phyloP scores from a whole-genome alignment of 2,888 invertebrate species.

The Oxystoma pomonae region DNA sequence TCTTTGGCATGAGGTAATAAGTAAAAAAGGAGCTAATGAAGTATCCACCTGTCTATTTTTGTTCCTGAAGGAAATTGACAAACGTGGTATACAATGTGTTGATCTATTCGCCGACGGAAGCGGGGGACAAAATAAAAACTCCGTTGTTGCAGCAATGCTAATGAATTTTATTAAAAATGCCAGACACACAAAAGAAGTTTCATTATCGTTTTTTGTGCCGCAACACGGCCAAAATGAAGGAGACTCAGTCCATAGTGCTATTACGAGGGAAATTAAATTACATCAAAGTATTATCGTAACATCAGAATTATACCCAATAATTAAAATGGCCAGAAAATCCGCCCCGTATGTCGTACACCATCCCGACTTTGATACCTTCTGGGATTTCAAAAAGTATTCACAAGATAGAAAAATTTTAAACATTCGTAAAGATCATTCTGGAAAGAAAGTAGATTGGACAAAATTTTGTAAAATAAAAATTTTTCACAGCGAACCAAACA shows the following conservation, averaged over 20 bases:
- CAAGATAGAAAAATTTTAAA: no score
- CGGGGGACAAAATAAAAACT: neutral
- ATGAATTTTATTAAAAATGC: conserved; percentile 9
- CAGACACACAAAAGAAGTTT: conserved; percentile 6
- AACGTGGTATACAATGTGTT: conserved; percentile 1
- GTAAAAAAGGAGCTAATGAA: conserved; percentile 7
- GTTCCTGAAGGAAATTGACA: neutral
- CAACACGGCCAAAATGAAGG: conserved; percentile 17
- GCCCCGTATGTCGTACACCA: no score
- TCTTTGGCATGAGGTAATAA: conserved; percentile 4
- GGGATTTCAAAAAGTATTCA: no score
- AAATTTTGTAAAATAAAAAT: no score
- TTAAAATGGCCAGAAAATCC: no score
- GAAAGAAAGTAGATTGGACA: no score
- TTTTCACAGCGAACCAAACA: no score
- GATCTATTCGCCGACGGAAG: neutral
- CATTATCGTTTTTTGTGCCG: conserved; percentile 3
- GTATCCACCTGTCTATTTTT: conserved; percentile 8
- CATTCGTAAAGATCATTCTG: no score
- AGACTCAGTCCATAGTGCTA: conserved; percentile 10
- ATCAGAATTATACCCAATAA: no score
- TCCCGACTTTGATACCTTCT: no score
- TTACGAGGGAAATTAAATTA: no score
- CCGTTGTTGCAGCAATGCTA: conserved; percentile 3
- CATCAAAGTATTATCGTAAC: no score